Evolutionary conservation across 92 coral and sea anemone species (phyloP).

Genomic region (Ricordea florida): DNA sequence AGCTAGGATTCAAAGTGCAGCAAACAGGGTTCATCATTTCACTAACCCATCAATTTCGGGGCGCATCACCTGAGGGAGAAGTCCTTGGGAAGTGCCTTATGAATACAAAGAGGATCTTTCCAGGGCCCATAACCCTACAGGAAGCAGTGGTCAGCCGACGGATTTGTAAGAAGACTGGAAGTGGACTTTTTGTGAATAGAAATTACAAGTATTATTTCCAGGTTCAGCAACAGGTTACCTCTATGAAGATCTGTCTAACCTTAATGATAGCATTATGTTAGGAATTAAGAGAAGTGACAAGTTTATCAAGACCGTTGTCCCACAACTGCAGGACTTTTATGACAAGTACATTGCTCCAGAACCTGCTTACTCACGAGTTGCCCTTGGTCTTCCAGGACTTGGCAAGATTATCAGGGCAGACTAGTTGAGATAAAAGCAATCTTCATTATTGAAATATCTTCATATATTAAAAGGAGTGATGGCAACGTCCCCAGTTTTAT

Average conservation of each 20-base stretch:
- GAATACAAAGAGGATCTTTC: constrained; percentile 63
- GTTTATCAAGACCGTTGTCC: constrained; percentile 45
- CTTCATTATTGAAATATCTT: constrained; percentile 3
- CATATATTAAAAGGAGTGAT: constrained; percentile 41
- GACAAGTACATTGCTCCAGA: constrained; percentile 49
- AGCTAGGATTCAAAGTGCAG: constrained; percentile 54
- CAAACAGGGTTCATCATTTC: constrained; percentile 70
- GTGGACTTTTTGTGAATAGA: constrained; percentile 54
- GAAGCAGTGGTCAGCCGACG: constrained; percentile 59
- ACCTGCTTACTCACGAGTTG: constrained; percentile 70
- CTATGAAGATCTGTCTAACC: constrained; percentile 53
- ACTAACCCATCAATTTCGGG: constrained; percentile 52
- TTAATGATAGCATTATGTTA: constrained; percentile 53
- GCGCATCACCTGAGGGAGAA: constrained; percentile 71
- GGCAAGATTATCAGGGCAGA: constrained; percentile 20
- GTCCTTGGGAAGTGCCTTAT: constrained; percentile 68
- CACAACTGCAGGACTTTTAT: constrained; percentile 65
- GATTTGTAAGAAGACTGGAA: constrained; percentile 41
- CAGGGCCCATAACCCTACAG: constrained; percentile 37
- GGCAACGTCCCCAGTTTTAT: constrained; percentile 65
- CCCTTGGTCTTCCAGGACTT: constrained; percentile 41
- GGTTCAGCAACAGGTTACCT: constrained; percentile 67
- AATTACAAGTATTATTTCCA: constrained; percentile 68
- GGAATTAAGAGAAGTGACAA: constrained; percentile 42
- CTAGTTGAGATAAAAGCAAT: not conserved